These are phyloP conservation scores for Labeo rohita DNA, from an alignment of 2,113 vertebrate species.

Conservation along the genomic window DNA sequence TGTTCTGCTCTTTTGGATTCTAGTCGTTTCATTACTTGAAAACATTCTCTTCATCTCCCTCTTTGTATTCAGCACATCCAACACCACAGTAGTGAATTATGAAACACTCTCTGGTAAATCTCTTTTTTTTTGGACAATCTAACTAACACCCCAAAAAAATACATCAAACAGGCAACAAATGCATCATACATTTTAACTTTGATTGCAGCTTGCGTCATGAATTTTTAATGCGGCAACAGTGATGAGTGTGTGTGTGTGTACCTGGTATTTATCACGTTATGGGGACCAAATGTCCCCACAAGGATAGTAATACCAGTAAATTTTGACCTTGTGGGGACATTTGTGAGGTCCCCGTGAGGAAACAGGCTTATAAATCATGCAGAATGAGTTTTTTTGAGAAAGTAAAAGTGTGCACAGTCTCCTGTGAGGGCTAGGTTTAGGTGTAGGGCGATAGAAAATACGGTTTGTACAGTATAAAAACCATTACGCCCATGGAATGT, in stretches of 20 bases:
- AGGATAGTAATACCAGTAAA: too few relatives aligned
- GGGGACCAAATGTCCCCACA: too few relatives aligned
- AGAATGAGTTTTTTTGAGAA: too few relatives aligned
- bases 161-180: neutral
- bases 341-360: too few relatives aligned
- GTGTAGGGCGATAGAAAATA: too few relatives aligned
- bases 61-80: neutral
- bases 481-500: too few relatives aligned
- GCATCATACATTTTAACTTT: neutral
- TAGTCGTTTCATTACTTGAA: neutral
- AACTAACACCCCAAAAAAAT: neutral
- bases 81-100: neutral
- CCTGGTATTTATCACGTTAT: too few relatives aligned
- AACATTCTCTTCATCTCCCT: neutral
- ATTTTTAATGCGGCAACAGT: conserved; percentile 2
- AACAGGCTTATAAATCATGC: too few relatives aligned
- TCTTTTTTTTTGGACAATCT: neutral
- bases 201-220: neutral
- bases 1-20: conserved; percentile 1
- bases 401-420: too few relatives aligned
- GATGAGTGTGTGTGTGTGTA: neutral
- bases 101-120: neutral
- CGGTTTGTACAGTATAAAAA: too few relatives aligned
- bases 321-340: too few relatives aligned
- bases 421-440: too few relatives aligned